Conservation (phyloP, 2,113 vertebrate genomes). For the Poeciliopsis turrubarensis region DNA sequence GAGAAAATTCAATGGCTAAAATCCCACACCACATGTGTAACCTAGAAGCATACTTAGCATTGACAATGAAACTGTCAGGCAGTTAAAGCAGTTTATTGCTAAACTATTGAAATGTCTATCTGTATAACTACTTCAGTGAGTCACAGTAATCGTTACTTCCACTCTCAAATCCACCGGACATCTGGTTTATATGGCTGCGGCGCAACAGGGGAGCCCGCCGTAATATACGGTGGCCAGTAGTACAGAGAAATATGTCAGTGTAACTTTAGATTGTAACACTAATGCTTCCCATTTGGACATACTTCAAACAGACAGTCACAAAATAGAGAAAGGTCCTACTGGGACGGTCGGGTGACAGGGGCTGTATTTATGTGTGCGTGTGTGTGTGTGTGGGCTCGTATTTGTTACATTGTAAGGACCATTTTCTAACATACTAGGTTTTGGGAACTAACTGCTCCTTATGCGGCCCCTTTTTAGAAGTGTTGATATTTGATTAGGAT, state of each 20-base stretch:
- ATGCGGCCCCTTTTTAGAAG: too few species aligned
- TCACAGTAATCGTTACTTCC: neutral
- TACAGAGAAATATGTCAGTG: constrained; percentile 42
- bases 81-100: neutral
- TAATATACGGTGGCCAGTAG: constrained; percentile 25
- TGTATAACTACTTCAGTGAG: neutral
- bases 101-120: neutral
- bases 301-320: constrained; percentile 53
- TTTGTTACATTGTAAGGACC: too few species aligned
- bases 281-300: constrained; percentile 63
- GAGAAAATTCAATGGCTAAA: neutral
- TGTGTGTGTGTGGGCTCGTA: neutral
- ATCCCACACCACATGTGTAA: neutral
- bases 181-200: constrained; percentile 20
- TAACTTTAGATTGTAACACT: constrained; percentile 63
- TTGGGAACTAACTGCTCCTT: too few species aligned
- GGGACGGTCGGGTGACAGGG: constrained; percentile 33
- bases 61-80: neutral
- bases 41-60: neutral
- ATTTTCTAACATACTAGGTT: too few species aligned
- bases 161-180: constrained; percentile 9
- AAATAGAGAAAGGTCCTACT: constrained; percentile 32
- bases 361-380: neutral
- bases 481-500: too few species aligned
- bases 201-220: neutral